Base-by-base conservation (phyloP, 2,113 vertebrate genomes). In the Ammospiza caudacuta region DNA sequence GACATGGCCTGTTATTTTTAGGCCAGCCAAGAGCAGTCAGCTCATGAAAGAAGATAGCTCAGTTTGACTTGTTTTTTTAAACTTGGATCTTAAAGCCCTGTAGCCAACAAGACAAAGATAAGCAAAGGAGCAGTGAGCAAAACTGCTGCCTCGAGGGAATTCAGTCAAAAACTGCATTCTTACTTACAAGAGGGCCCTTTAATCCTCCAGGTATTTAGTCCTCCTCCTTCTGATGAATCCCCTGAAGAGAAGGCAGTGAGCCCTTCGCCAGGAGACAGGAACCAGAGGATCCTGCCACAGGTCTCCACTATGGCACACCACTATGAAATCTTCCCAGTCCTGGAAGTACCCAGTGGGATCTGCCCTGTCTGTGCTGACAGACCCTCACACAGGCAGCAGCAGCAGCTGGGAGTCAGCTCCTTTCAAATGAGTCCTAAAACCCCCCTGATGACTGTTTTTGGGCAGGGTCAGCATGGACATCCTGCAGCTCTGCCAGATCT, bases 1-100 rank as follows among this genome's bases (percentile, higher is more conserved):
- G 11, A 62, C 63, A 58, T 2, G 43, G 78, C 51, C 72, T 88
- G 85, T 88, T 97, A 93, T 95, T 95, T 94, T 86, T 94, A 93
- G 92, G 86, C 79, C 52, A 83, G 90, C 79, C 89, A 74, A 66
- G 59, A 90, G 72, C 55, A 51, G 86, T 62, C 83, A 78, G 80
- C 72, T 77, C 64, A 57, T 43, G 52, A 92, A 67, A 83, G 83
- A 77, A 83, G 89, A 94, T 52, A 94, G 83, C 73, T 87, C 9
- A 2, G 55, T 77, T 90, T 80, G 88, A 86, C 47, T 83, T 96
- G 66, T 76, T 64, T 89, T 88, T 64, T 82, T 31, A 66, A 93
- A 92, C 86, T 83, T 59, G 17, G 63, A 85, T 92, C 88, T 83
- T 62, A 55, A 86, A 92, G 89, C 83, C 76, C 68, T 74, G 86